phyloP scores from a whole-genome alignment of 2,888 invertebrate genomes.

The Mythimna vitellina region DNA sequence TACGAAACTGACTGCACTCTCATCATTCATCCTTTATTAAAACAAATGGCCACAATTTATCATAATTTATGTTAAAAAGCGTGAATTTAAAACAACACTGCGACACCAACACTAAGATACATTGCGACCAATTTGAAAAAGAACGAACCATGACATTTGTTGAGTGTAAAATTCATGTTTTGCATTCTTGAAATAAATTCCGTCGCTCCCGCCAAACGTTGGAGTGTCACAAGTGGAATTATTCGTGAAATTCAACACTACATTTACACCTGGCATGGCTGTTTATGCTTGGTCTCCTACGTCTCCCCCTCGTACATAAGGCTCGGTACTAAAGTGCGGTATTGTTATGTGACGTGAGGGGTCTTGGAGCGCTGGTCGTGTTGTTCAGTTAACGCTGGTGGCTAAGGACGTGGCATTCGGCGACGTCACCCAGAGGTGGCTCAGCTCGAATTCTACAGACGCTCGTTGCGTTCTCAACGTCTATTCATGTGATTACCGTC shows the following conservation, averaged over 20 bases:
- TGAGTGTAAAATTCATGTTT: conserved; percentile 70
- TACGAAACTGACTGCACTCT: conserved; percentile 34
- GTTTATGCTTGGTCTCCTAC: conserved; percentile 58
- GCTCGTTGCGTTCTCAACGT: conserved; percentile 54
- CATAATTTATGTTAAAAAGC: conserved; percentile 58
- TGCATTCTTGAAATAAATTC: conserved; percentile 76
- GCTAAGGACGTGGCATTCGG: conserved; percentile 75
- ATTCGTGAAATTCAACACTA: conserved; percentile 82
- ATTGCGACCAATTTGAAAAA: conserved; percentile 66
- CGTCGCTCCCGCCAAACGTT: conserved; percentile 71
- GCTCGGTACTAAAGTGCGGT: conserved; percentile 44
- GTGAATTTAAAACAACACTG: conserved; percentile 42
- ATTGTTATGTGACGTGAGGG: conserved; percentile 48
- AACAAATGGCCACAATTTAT: conserved; percentile 57
- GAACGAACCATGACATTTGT: conserved; percentile 60
- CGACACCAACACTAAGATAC: conserved; percentile 47
- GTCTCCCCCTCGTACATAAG: conserved; percentile 14
- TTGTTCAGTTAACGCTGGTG: conserved; percentile 72
- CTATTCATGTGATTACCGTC: conserved; percentile 43
- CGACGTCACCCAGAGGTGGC: conserved; percentile 68
- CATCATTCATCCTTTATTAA: conserved; percentile 44
- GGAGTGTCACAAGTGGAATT: conserved; percentile 79
- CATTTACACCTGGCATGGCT: conserved; percentile 75
- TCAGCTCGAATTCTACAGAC: conserved; percentile 73
- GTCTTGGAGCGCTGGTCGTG: conserved; percentile 65